phyloP scores from a whole-genome alignment of 1,140 invertebrate genomes.

The Agrypnia vestita region DNA sequence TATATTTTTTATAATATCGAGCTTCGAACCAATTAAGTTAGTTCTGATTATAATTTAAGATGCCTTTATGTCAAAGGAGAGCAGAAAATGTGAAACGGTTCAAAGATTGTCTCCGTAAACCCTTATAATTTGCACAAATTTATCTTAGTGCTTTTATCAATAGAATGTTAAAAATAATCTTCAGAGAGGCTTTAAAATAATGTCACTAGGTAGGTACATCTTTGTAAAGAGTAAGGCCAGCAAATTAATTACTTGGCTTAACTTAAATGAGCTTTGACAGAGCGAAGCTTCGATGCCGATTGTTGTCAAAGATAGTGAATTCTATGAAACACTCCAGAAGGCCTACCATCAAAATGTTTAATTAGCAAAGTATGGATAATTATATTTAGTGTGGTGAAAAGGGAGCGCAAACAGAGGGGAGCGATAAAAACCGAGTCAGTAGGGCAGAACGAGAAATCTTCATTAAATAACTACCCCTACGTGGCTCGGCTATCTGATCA shows the following conservation, averaged over 20 bases:
- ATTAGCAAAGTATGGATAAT: background rate
- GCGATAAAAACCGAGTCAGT: constrained; percentile 20
- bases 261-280: constrained; percentile 20
- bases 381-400: constrained; percentile 6
- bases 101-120: too few relatives aligned
- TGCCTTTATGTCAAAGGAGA: too few relatives aligned
- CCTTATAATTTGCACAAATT: too few relatives aligned
- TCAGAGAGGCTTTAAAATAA: too few relatives aligned
- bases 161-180: too few relatives aligned
- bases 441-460: constrained; percentile 19
- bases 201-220: too few relatives aligned
- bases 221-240: background rate
- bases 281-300: constrained; percentile 22
- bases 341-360: background rate
- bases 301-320: constrained; percentile 24
- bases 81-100: too few relatives aligned
- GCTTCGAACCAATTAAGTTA: too few relatives aligned
- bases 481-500: background rate
- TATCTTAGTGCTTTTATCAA: too few relatives aligned
- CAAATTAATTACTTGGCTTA: constrained; percentile 23
- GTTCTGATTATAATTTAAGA: too few relatives aligned
- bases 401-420: background rate
- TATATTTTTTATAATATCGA: too few relatives aligned
- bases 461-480: background rate
- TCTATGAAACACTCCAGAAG: constrained; percentile 30